Conservation (phyloP, 1,140 invertebrate genomes). For the Zaprionus gabonicus region DNA sequence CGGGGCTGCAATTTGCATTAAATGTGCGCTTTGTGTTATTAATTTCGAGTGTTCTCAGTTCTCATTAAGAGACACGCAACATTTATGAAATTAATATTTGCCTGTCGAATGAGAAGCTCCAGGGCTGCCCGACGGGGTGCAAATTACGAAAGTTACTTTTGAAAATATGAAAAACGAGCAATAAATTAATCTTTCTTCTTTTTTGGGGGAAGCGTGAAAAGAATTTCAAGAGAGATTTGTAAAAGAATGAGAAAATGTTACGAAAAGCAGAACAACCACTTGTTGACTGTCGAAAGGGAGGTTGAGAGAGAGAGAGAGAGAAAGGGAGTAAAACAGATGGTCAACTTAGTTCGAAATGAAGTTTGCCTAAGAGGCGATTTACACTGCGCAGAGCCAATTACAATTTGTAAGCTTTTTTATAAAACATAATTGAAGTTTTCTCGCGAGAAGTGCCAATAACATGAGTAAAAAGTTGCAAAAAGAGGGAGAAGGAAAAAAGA, state of each 20-base stretch:
- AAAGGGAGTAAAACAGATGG: not conserved
- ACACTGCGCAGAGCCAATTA: not conserved
- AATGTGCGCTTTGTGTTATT: slow-evolving; percentile 81
- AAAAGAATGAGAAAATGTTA: not conserved
- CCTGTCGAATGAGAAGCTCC: slow-evolving; percentile 13
- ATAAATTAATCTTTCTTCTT: slow-evolving; percentile 51
- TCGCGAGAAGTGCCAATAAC: not conserved
- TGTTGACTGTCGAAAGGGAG: not conserved
- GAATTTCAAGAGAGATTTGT: slow-evolving; percentile 9
- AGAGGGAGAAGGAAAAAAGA: not conserved
- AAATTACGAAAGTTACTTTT: slow-evolving; percentile 21
- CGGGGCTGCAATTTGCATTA: slow-evolving; percentile 75
- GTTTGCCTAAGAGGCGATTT: not conserved
- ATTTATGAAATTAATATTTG: slow-evolving; percentile 73
- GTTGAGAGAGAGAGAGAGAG: not conserved
- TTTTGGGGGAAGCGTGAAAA: not conserved
- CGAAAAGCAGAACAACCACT: not conserved
- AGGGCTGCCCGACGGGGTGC: not conserved
- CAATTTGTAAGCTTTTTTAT: not conserved
- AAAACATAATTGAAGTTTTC: not conserved
- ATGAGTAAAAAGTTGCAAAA: not conserved
- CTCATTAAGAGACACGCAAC: slow-evolving; percentile 71
- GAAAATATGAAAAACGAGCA: slow-evolving; percentile 23
- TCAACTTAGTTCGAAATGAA: not conserved
- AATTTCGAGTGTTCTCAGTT: slow-evolving; percentile 68